phyloP scores from a whole-genome alignment of 2,797 vertebrate genomes.

The Halcyon smyrnensis region DNA sequence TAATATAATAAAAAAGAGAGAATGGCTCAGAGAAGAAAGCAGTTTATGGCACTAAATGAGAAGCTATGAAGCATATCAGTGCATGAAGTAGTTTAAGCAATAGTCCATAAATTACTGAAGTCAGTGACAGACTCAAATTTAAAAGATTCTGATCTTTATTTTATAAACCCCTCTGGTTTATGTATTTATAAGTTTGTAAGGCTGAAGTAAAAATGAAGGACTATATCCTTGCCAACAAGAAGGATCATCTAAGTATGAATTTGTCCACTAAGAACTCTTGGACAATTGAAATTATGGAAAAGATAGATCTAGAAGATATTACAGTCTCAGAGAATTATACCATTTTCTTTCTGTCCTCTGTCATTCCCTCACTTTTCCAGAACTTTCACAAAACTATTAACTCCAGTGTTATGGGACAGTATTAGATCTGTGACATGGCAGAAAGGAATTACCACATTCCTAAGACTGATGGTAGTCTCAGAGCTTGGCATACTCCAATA shows the following conservation, averaged over 20 bases:
- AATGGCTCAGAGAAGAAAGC: neutral
- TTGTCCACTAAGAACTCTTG: neutral
- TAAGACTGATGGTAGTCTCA: neutral
- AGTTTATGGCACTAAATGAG: neutral
- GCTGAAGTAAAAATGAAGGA: neutral
- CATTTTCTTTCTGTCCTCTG: neutral
- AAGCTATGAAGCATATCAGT: neutral
- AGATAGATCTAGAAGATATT: neutral
- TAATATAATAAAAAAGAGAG: neutral
- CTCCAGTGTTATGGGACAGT: neutral
- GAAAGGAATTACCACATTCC: neutral
- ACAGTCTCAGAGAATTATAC: neutral
- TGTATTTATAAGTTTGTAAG: neutral
- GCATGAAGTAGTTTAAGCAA: neutral
- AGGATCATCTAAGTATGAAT: neutral
- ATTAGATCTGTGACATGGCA: neutral
- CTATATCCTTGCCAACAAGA: neutral
- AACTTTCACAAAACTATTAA: neutral
- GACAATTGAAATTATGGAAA: neutral
- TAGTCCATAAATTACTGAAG: neutral
- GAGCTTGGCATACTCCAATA: neutral
- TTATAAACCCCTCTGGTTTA: neutral
- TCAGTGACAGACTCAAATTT: neutral
- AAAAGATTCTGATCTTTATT: neutral
- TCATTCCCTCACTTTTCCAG: neutral